Conservation (phyloP, 2,113 vertebrate species). For the Caracal caracal region DNA sequence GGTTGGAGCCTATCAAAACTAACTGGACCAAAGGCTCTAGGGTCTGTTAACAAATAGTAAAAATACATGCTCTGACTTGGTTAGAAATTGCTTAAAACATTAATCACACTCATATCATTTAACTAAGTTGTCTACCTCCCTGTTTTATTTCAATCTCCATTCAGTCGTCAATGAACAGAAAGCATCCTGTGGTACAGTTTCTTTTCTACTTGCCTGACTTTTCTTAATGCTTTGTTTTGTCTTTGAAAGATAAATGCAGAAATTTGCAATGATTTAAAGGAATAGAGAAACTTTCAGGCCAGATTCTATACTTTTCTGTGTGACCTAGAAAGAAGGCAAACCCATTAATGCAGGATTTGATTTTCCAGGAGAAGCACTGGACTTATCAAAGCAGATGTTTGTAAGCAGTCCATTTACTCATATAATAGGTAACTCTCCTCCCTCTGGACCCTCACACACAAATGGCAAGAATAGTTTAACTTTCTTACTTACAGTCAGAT, state of each 20-base stretch:
- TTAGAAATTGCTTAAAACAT: slow-evolving; percentile 43
- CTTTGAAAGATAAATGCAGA: slow-evolving; percentile 32
- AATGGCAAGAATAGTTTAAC: background rate
- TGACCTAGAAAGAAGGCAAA: background rate
- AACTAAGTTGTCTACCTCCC: background rate
- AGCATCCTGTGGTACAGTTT: background rate
- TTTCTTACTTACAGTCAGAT: background rate
- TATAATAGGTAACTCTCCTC: background rate
- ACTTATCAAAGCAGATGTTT: background rate
- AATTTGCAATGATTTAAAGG: slow-evolving; percentile 13
- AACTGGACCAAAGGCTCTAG: background rate
- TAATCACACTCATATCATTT: slow-evolving; percentile 6
- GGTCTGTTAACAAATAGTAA: background rate
- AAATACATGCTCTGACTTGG: background rate
- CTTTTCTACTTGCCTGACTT: background rate
- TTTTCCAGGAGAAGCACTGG: slow-evolving; percentile 16
- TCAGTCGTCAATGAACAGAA: slow-evolving; percentile 26
- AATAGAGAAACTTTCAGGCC: background rate
- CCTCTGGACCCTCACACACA: background rate
- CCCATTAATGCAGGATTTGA: background rate
- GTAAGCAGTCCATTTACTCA: background rate
- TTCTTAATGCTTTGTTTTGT: slow-evolving; percentile 16
- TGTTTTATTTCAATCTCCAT: slow-evolving; percentile 10
- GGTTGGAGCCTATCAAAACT: background rate
- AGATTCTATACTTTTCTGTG: background rate